Base-by-base conservation (phyloP, 2,797 vertebrate genomes). In the Dermochelys coriacea region DNA sequence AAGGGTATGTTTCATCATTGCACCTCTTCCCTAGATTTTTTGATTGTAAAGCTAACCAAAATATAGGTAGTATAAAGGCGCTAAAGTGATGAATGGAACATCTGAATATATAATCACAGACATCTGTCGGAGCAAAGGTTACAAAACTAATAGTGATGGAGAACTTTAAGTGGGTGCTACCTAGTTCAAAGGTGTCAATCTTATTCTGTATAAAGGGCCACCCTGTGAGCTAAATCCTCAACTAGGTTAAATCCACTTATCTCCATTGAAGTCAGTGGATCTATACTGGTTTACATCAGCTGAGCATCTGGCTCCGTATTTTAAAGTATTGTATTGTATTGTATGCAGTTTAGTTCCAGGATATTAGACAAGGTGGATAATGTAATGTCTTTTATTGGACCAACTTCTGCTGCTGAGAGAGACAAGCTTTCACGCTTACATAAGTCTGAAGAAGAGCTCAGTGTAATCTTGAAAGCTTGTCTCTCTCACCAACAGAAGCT, bases 21-120 rank as follows among this genome's bases (percentile, higher is more conserved):
- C 8, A 68, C n/a, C 34, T 16, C 18, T 37, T 9, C 54, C 57
- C 74, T 52, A 23, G 6, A 51, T 80, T 85, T 82, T n/a, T 7
- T 84, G 1, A 68, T n/a, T 84, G 12, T 80, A 93, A 37, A 14
- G 4, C 45, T 18, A 83, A 74, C 2, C 80, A 51, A 11, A 74
- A 8, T 18, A 85, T 68, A 41, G 79, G 18, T 77, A 12, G 12
- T 47, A 71, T 2, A 29, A 34, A 74, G 23, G 3, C 6, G 1
- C 2, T 2, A 57, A 49, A 9, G 64, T 52, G 64, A 14, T 6
- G 1, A 82, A 41, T n/a, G 74, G 41, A 14, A n/a, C 31, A 54
- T 0, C 0, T 80, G 61, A 0, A 3, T 6, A 8, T 93, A 27
- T 41, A 93, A 45, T 31, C 25, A 68, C 18, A 25, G 12, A 19